These are phyloP conservation scores for Hypomecis punctinalis DNA, from an alignment of 2,888 invertebrate species.

Conservation along the genomic window DNA sequence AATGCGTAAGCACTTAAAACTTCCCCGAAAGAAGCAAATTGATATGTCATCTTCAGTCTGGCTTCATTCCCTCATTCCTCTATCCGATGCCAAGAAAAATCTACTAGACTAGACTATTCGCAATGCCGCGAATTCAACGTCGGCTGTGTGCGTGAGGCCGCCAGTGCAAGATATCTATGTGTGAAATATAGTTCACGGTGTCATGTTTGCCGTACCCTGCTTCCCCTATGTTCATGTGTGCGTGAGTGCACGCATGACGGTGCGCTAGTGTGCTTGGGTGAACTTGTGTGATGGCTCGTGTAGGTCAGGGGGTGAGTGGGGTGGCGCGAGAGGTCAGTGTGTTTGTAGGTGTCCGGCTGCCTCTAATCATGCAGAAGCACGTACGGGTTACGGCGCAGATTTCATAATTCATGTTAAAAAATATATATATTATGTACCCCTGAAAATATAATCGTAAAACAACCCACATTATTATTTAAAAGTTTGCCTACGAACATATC, in stretches of 20 bases:
- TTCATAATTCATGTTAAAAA: not conserved
- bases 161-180: conserved; percentile 39
- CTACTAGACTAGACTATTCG: conserved; percentile 42
- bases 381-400: conserved; percentile 37
- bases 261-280: conserved; percentile 41
- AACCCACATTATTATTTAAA: too few relatives aligned
- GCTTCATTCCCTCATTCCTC: conserved; percentile 41
- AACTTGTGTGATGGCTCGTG: conserved; percentile 47
- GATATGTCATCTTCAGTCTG: conserved; percentile 44
- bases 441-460: too few relatives aligned
- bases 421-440: not conserved
- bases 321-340: conserved; percentile 68
- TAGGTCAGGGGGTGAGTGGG: conserved; percentile 57
- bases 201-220: conserved; percentile 51
- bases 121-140: conserved; percentile 39
- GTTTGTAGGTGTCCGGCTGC: conserved; percentile 71
- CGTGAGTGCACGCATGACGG: conserved; percentile 47
- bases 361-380: conserved; percentile 65
- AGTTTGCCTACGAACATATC: too few relatives aligned
- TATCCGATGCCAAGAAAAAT: conserved; percentile 47
- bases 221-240: conserved; percentile 48
- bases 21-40: conserved; percentile 36
- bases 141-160: conserved; percentile 35
- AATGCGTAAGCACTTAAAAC: not conserved
- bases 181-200: conserved; percentile 56